Conservation (phyloP, 1,140 invertebrate species). For the Orussus abietinus region DNA sequence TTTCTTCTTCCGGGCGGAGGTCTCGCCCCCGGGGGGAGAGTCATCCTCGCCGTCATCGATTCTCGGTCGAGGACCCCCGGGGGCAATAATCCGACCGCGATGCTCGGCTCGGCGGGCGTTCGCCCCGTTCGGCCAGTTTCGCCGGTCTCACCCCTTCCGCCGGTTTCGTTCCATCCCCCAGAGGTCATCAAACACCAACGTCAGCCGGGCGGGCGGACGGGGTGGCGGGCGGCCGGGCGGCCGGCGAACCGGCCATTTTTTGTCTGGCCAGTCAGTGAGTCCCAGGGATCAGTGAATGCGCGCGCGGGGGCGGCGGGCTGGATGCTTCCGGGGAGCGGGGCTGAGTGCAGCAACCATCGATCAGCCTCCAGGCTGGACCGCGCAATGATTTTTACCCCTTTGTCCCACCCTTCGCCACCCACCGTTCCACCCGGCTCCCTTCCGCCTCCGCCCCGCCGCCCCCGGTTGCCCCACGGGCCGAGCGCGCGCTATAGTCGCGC, state of each 20-base stretch:
- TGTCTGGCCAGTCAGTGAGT: slow-evolving; percentile 55
- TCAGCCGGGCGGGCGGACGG: slow-evolving; percentile 34
- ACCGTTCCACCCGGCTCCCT: too few relatives aligned
- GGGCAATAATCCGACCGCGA: too few relatives aligned
- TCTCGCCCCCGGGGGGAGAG: not conserved
- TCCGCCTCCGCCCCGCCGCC: slow-evolving; percentile 22
- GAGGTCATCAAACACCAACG: slow-evolving; percentile 54
- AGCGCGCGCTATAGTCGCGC: slow-evolving; percentile 19
- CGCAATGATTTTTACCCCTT: slow-evolving; percentile 57
- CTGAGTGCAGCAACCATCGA: slow-evolving; percentile 50
- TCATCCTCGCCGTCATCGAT: not conserved
- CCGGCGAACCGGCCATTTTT: slow-evolving; percentile 52
- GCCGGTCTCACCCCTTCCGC: slow-evolving; percentile 18
- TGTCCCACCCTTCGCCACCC: slow-evolving; percentile 40
- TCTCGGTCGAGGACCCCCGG: too few relatives aligned
- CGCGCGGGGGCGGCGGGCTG: slow-evolving; percentile 19
- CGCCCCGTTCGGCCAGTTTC: slow-evolving; percentile 30
- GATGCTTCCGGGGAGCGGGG: slow-evolving; percentile 18
- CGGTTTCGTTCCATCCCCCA: slow-evolving; percentile 24
- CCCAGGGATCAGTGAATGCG: slow-evolving; percentile 52
- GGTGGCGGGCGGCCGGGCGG: slow-evolving; percentile 38
- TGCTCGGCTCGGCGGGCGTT: slow-evolving; percentile 21
- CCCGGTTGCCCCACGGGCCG: slow-evolving; percentile 41
- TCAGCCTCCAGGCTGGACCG: slow-evolving; percentile 54
- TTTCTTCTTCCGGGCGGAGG: slow-evolving; percentile 1